phyloP scores from a whole-genome alignment of 2,113 vertebrate species.

The Semnornis frantzii region DNA sequence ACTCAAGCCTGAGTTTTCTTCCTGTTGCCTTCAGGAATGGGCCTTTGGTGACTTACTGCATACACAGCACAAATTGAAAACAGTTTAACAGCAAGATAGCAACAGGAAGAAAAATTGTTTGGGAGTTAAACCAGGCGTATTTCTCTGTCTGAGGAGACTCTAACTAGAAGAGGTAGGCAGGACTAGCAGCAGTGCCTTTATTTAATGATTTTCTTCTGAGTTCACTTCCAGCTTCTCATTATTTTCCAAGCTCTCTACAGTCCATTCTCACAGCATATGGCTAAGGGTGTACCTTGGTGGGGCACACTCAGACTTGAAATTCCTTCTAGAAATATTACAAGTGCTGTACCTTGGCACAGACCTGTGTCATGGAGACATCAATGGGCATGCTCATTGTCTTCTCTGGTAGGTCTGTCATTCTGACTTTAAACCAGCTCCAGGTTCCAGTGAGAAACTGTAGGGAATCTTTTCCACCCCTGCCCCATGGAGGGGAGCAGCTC shows the following conservation, averaged over 20 bases:
- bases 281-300: rapidly evolving
- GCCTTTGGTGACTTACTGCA: not conserved
- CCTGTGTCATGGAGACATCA: rapidly evolving
- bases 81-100: not conserved
- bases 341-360: not conserved
- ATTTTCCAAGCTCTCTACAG: not conserved
- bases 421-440: not conserved
- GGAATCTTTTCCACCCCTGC: not conserved
- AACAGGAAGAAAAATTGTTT: not conserved
- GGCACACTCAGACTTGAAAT: not conserved
- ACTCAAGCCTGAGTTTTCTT: not conserved
- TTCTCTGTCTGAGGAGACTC: not conserved
- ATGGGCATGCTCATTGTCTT: not conserved
- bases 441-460: not conserved
- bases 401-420: not conserved
- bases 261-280: not conserved
- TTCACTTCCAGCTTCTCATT: not conserved
- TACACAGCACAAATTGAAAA: not conserved
- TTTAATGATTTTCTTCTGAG: not conserved
- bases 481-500: not conserved
- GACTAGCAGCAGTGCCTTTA: not conserved
- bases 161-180: not conserved
- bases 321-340: not conserved
- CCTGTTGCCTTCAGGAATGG: not conserved
- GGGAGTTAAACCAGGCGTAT: rapidly evolving